Percentiles rank a stretch among this genome's conserved stretches.
phyloP scores from a whole-genome alignment of 2,888 invertebrate species.

The Caprella mutica region DNA sequence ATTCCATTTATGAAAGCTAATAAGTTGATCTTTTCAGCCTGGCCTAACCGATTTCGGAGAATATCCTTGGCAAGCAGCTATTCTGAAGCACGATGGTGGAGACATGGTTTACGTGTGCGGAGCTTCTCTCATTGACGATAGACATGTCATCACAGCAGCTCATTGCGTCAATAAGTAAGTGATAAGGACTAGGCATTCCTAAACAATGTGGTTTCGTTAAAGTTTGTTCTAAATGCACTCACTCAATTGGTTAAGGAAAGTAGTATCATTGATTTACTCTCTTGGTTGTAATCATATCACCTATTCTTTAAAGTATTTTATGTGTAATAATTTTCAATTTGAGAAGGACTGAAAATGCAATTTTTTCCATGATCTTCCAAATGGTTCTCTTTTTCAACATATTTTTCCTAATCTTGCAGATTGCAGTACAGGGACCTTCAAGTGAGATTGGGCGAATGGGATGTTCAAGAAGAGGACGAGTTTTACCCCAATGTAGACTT shows the following conservation, averaged over 20 bases:
- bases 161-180: constrained; percentile 76
- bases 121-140: constrained; percentile 70
- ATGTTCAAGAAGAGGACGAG: constrained; percentile 86
- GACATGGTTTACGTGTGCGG: constrained; percentile 91
- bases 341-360: background rate
- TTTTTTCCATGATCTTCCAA: background rate
- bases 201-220: too few species aligned
- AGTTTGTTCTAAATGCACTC: too few species aligned
- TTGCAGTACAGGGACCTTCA: constrained; percentile 58
- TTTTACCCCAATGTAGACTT: constrained; percentile 85
- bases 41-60: constrained; percentile 45
- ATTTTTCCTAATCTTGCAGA: background rate
- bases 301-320: too few species aligned
- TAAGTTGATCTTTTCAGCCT: background rate
- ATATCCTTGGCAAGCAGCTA: constrained; percentile 89
- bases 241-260: too few species aligned
- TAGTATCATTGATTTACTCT: too few species aligned
- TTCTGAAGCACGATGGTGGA: constrained; percentile 80
- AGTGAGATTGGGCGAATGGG: constrained; percentile 85
- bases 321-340: background rate
- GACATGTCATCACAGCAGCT: constrained; percentile 78
- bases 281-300: too few species aligned
- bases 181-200: too few species aligned
- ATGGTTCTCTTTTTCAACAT: background rate
- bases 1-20: too few species aligned